Conservation (phyloP, 2,888 invertebrate species). For the Sicus ferrugineus region DNA sequence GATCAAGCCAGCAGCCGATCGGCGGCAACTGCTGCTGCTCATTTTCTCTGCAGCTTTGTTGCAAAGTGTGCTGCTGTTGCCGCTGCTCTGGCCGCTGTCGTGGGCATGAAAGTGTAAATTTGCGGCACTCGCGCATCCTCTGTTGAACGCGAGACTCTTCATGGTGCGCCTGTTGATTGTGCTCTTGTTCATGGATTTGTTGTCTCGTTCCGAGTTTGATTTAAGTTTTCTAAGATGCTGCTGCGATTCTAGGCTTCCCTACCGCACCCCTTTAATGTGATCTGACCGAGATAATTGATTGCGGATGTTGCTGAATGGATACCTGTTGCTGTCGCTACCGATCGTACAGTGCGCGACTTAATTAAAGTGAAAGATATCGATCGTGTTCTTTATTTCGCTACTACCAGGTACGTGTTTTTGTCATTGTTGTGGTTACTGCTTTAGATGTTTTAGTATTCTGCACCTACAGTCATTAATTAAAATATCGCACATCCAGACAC, state of each 20-base stretch:
- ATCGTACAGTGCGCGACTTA: constrained; percentile 31
- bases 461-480: constrained; percentile 27
- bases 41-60: constrained; percentile 12
- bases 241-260: background rate
- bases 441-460: constrained; percentile 22
- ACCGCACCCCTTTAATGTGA: background rate
- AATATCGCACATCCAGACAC: constrained; percentile 20
- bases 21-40: background rate
- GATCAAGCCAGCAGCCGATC: background rate
- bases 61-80: constrained; percentile 6
- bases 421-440: constrained; percentile 4
- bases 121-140: constrained; percentile 17
- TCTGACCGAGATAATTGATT: no score
- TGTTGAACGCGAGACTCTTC: constrained; percentile 6
- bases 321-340: constrained; percentile 24
- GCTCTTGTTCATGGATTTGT: background rate
- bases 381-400: constrained; percentile 12
- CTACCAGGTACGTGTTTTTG: background rate
- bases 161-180: constrained; percentile 19
- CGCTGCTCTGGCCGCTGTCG: constrained; percentile 22
- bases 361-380: constrained; percentile 30
- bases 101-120: constrained; percentile 30
- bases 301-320: constrained; percentile 7
- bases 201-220: background rate
- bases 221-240: background rate